Evolutionary conservation across 2,797 vertebrate genomes (phyloP).

Genomic region (Microctenopoma lineatum): DNA sequence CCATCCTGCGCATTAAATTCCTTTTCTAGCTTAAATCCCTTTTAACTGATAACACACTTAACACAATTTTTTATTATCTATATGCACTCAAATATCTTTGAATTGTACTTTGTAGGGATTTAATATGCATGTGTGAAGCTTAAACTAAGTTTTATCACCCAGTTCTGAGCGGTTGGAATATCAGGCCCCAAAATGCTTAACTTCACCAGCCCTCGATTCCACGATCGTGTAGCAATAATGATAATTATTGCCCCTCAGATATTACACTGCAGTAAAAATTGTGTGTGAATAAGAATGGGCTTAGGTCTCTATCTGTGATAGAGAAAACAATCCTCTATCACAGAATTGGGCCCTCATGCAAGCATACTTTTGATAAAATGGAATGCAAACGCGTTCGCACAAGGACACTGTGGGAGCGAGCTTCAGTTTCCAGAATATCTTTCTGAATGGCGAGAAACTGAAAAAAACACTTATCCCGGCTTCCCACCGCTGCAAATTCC

Average conservation of each 20-base stretch:
- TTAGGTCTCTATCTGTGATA: slow-evolving; percentile 36
- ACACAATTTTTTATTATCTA: slow-evolving; percentile 19
- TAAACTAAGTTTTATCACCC: slow-evolving; percentile 6
- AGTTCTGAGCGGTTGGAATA: not conserved
- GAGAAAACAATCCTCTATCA: slow-evolving; percentile 50
- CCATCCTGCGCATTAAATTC: slow-evolving; percentile 38
- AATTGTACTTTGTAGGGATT: slow-evolving; percentile 20
- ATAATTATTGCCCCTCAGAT: slow-evolving; percentile 62
- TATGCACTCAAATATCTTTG: slow-evolving; percentile 26
- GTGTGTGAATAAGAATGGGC: slow-evolving; percentile 37
- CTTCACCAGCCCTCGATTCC: slow-evolving; percentile 1
- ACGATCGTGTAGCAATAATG: slow-evolving; percentile 8
- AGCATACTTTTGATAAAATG: slow-evolving; percentile 46
- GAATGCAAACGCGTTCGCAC: slow-evolving; percentile 43
- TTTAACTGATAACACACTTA: not conserved
- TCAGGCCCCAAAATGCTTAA: not conserved
- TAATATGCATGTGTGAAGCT: not conserved
- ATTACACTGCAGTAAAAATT: slow-evolving; percentile 52
- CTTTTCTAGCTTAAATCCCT: slow-evolving; percentile 46
- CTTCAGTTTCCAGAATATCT: slow-evolving; percentile 28
- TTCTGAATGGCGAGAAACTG: slow-evolving; percentile 23
- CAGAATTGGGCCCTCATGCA: slow-evolving; percentile 14
- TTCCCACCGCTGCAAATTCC: slow-evolving; percentile 2
- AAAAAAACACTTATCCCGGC: slow-evolving; percentile 1
- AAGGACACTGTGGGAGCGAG: slow-evolving; percentile 17